Conservation (phyloP, 2,888 invertebrate species). For the Dryomyza anilis region DNA sequence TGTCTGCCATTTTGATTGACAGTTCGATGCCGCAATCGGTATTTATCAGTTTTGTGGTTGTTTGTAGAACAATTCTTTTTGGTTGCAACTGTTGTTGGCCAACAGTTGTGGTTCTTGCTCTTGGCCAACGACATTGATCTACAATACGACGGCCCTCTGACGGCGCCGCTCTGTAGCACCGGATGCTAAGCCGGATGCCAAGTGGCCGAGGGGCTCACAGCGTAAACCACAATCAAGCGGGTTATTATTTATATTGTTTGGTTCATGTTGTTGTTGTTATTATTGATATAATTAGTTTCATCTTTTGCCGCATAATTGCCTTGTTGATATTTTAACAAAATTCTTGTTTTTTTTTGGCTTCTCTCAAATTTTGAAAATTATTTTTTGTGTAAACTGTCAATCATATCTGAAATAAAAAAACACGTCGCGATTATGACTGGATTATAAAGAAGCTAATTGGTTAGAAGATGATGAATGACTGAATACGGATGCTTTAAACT, state of each 20-base stretch:
- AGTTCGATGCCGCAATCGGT: background rate
- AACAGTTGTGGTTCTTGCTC: constrained; percentile 1
- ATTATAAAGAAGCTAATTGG: no score
- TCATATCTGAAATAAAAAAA: no score
- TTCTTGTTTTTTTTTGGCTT: background rate
- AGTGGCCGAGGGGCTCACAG: constrained; percentile 7
- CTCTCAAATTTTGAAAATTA: background rate
- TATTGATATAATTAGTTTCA: constrained; percentile 23
- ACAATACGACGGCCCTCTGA: background rate
- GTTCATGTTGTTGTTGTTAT: constrained; percentile 3
- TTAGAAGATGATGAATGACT: no score
- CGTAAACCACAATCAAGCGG: constrained; percentile 23
- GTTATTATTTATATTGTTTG: background rate
- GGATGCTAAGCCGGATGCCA: constrained; percentile 10
- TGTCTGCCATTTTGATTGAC: constrained; percentile 7
- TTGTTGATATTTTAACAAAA: background rate
- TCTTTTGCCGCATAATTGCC: constrained; percentile 19
- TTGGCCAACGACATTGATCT: constrained; percentile 4
- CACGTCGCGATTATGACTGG: no score
- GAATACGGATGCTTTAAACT: no score
- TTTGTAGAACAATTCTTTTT: background rate
- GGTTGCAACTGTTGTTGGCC: background rate
- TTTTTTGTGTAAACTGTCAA: no score
- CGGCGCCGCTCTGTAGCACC: background rate
- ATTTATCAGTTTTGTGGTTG: background rate